A percentile compares a stretch with the other conserved stretches of the same genome.
Evolutionary conservation across 2,113 vertebrate genomes (phyloP).

Genomic region (Cepphus grylle): DNA sequence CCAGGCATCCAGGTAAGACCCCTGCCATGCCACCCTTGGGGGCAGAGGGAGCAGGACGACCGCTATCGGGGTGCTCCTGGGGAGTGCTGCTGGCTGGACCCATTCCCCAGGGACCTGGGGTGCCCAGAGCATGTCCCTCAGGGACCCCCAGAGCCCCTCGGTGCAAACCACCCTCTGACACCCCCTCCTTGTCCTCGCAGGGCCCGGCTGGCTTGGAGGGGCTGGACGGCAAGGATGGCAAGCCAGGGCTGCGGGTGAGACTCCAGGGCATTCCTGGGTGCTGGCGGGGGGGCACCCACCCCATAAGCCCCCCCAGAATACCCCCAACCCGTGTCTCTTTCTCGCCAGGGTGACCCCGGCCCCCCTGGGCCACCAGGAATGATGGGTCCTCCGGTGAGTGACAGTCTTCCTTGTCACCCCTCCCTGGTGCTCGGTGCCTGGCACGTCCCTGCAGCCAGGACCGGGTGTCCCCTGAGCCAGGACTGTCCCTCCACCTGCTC

Average conservation of each 20-base stretch:
- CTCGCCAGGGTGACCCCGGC: constrained; percentile 83
- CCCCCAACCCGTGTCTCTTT: neutral
- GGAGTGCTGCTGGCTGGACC: fast-evolving
- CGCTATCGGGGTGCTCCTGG: neutral
- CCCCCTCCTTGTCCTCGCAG: constrained; percentile 52
- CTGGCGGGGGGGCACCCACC: fast-evolving
- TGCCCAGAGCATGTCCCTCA: fast-evolving
- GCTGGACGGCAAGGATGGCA: constrained; percentile 91
- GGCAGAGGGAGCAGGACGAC: neutral
- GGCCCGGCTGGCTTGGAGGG: constrained; percentile 90
- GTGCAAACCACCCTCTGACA: neutral
- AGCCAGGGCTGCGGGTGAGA: constrained; percentile 86
- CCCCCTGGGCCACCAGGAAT: constrained; percentile 82
- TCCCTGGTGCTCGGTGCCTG: fast-evolving
- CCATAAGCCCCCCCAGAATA: neutral
- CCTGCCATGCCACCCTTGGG: neutral
- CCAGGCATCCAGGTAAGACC: constrained; percentile 79
- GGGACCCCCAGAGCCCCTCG: neutral
- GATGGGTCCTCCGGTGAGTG: constrained; percentile 88
- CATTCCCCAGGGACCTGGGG: neutral
- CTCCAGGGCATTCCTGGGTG: fast-evolving
- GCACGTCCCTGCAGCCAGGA: neutral
- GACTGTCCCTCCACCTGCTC: fast-evolving
- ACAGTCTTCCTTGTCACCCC: neutral
- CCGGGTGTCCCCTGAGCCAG: fast-evolving